Conservation (phyloP, 2,888 invertebrate genomes). For the Lasioglossum leucozonium region DNA sequence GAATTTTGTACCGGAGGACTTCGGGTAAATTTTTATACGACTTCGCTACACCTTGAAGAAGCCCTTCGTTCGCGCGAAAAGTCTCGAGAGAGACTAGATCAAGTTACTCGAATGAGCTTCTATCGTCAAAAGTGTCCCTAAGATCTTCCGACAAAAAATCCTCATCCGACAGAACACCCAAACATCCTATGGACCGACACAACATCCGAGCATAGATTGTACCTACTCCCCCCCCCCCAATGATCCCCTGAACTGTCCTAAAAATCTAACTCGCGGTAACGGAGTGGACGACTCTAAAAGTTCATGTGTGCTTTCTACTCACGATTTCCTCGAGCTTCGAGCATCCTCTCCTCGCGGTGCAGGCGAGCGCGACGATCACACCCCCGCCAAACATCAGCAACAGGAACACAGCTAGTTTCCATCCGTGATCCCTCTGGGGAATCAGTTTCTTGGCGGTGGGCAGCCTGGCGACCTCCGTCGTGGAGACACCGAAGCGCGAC, state of each 20-base stretch:
- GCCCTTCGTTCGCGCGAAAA: background rate
- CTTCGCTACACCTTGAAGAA: background rate
- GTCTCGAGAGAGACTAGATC: background rate
- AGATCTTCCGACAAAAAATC: no score
- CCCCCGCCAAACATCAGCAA: slow-evolving; percentile 82
- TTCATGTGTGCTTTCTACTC: slow-evolving; percentile 68
- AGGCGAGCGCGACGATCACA: slow-evolving; percentile 81
- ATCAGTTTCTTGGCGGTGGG: slow-evolving; percentile 80
- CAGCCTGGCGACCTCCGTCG: slow-evolving; percentile 78
- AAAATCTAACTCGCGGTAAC: background rate
- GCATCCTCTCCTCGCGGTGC: slow-evolving; percentile 81
- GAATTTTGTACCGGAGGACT: background rate
- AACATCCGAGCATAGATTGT: background rate
- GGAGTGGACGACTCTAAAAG: background rate
- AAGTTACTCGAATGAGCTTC: background rate
- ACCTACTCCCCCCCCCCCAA: no score
- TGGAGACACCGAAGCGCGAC: slow-evolving; percentile 79
- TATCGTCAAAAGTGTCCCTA: no score
- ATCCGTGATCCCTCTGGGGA: slow-evolving; percentile 81
- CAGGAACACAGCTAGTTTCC: slow-evolving; percentile 81
- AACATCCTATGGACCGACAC: no score
- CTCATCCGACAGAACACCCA: no score
- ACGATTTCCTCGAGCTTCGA: slow-evolving; percentile 83
- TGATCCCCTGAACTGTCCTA: no score
- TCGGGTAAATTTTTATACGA: background rate